A percentile compares a stretch with the other conserved stretches of the same genome.
Conservation (phyloP, 2,113 vertebrate species). For the Bettongia penicillata region DNA sequence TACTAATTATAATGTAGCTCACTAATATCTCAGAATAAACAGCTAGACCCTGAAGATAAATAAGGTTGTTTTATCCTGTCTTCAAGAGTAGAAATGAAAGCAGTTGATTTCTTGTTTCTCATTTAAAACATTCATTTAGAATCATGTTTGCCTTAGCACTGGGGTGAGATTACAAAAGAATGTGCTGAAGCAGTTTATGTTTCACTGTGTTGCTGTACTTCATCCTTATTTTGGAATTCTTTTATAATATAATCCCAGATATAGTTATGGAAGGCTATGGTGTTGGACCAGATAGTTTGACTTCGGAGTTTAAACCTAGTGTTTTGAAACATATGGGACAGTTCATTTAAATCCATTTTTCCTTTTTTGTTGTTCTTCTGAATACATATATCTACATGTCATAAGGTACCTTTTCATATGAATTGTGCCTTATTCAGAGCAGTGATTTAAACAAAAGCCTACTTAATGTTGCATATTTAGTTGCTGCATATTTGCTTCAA, state of each 20-base stretch:
- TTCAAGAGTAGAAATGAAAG: neutral
- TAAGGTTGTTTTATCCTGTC: neutral
- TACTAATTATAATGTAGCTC: neutral
- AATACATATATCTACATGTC: neutral
- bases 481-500: neutral
- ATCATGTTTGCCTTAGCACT: neutral
- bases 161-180: neutral
- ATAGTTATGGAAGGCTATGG: neutral
- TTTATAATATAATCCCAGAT: neutral
- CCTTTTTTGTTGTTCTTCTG: neutral
- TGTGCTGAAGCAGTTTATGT: neutral
- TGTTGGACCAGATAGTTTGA: neutral
- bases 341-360: neutral
- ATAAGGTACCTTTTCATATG: neutral
- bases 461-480: constrained; percentile 3
- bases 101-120: neutral
- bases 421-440: neutral
- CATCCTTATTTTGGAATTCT: neutral
- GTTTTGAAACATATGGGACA: neutral
- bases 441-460: neutral
- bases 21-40: neutral
- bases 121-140: neutral
- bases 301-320: neutral
- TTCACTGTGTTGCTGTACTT: neutral
- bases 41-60: neutral